These are phyloP conservation scores for Ceyx cyanopectus DNA, from an alignment of 2,113 vertebrate genomes.

Conservation along the genomic window DNA sequence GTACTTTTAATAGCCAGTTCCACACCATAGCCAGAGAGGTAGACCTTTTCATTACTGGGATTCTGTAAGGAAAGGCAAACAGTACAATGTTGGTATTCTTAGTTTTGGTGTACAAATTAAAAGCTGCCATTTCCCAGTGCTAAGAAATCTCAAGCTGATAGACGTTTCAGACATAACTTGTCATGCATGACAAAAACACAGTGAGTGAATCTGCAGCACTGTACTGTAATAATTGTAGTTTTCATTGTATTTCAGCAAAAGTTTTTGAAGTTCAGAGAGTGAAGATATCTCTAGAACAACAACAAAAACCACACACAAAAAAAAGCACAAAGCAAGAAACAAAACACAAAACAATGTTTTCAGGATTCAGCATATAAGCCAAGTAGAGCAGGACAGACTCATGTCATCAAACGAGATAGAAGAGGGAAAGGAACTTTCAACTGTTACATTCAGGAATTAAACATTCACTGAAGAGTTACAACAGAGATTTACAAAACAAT, in stretches of 20 bases:
- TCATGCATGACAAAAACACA: neutral
- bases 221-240: neutral
- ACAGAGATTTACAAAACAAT: neutral
- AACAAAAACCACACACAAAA: neutral
- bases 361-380: neutral
- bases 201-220: neutral
- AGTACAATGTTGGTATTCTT: neutral
- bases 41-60: slow-evolving; percentile 84
- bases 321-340: neutral
- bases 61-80: slow-evolving; percentile 77
- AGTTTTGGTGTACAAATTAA: neutral
- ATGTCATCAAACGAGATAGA: neutral
- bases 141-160: neutral
- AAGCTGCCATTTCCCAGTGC: neutral
- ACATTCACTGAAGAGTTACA: neutral
- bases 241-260: neutral
- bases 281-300: neutral
- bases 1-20: slow-evolving; percentile 98
- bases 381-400: neutral
- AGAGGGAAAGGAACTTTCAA: neutral
- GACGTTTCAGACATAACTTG: neutral
- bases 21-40: slow-evolving; percentile 95
- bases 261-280: neutral
- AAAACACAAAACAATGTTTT: neutral
- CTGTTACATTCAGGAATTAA: neutral